Conservation (phyloP, 2,797 vertebrate species). For the Halcyon badia region DNA sequence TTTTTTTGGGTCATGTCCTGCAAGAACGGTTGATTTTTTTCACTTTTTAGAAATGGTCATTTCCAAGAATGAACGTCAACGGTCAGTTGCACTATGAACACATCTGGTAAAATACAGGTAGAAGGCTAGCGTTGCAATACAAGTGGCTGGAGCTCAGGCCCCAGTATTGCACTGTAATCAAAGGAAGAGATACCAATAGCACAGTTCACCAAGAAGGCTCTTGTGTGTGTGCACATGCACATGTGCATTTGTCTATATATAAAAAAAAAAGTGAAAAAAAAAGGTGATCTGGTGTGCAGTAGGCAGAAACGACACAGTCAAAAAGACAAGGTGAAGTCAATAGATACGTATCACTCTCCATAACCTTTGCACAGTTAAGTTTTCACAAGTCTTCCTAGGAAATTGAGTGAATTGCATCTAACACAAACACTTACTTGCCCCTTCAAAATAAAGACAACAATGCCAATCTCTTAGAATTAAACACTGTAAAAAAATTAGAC, state of each 20-base stretch:
- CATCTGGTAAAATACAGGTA: background rate
- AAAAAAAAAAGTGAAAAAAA: too few relatives aligned
- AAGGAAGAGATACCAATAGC: background rate
- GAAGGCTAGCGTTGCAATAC: background rate
- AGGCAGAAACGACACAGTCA: fast-evolving
- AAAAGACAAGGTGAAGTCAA: background rate
- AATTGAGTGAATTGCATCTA: background rate
- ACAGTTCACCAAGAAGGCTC: background rate
- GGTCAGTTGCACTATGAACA: background rate
- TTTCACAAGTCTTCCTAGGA: background rate
- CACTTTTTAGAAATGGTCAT: background rate
- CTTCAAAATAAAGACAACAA: background rate
- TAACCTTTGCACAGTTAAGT: background rate
- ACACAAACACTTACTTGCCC: background rate
- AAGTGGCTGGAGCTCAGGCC: background rate
- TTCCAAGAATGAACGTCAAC: background rate
- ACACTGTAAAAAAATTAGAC: background rate
- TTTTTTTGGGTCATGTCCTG: background rate
- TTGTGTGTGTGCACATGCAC: fast-evolving
- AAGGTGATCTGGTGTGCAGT: background rate
- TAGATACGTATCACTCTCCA: background rate
- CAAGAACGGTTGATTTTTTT: background rate
- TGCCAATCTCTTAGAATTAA: background rate
- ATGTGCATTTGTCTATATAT: background rate
- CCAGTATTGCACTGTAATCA: fast-evolving